Conservation (phyloP, 2,888 invertebrate genomes). For the Phytoseiulus persimilis region DNA sequence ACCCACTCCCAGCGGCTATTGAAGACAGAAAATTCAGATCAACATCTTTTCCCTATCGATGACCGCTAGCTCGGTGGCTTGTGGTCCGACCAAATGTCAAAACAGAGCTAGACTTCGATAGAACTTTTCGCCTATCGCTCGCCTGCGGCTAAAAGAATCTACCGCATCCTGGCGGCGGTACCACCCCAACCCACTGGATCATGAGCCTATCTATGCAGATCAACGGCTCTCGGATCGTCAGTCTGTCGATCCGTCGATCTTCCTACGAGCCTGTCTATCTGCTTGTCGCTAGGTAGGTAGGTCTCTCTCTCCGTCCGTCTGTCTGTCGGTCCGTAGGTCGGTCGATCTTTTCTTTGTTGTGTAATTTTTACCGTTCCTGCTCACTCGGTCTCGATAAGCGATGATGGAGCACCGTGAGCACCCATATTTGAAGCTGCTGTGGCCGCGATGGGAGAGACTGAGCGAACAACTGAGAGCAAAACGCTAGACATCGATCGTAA, state of each 20-base stretch:
- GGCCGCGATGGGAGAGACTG: not conserved
- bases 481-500: conserved; percentile 5
- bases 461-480: not conserved
- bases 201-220: conserved; percentile 5
- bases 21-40: not conserved
- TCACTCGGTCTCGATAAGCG: conserved; percentile 15
- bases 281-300: not conserved
- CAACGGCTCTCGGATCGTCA: not conserved
- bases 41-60: not conserved
- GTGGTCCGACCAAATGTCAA: not conserved
- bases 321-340: not conserved
- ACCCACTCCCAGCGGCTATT: not conserved
- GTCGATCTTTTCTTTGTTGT: conserved; percentile 36
- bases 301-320: too few relatives aligned
- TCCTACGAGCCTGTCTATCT: not conserved
- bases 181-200: not conserved
- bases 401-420: conserved; percentile 29
- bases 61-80: not conserved
- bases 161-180: conserved; percentile 5
- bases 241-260: not conserved
- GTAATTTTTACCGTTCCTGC: conserved; percentile 36
- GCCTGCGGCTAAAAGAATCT: not conserved
- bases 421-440: conserved; percentile 11
- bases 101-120: not conserved
- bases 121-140: not conserved